Evolutionary conservation across 2,888 invertebrate species (phyloP).

Genomic region (Athripsodes cinereus): DNA sequence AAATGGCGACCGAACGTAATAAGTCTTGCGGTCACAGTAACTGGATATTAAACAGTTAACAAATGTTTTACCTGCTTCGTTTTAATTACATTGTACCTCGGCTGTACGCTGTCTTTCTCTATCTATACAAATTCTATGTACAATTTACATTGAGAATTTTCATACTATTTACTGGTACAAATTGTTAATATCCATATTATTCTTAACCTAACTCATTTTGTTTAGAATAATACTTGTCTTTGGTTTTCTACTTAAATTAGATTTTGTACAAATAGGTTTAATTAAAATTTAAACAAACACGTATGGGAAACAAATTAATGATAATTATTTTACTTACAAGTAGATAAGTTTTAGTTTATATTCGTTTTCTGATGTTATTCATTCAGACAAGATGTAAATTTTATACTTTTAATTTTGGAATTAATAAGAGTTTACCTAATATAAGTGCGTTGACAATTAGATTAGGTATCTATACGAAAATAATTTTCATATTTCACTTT

Average conservation of each 20-base stretch:
- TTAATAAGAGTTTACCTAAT: too few species aligned
- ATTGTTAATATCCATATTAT: background rate
- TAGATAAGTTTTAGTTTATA: too few species aligned
- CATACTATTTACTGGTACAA: background rate
- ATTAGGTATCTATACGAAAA: too few species aligned
- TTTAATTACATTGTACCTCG: background rate
- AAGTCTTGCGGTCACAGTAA: conserved; percentile 2
- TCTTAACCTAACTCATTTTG: background rate
- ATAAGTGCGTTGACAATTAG: too few species aligned
- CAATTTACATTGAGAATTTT: too few species aligned
- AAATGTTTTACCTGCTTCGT: conserved; percentile 1
- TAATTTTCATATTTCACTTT: too few species aligned
- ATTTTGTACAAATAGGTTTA: background rate
- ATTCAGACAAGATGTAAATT: too few species aligned
- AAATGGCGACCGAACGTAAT: background rate
- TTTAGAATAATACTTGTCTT: background rate
- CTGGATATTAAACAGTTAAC: conserved; percentile 2
- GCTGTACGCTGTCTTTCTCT: background rate
- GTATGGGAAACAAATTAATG: background rate
- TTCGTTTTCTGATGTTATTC: too few species aligned
- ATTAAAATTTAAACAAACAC: background rate
- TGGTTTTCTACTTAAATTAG: background rate
- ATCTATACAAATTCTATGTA: too few species aligned
- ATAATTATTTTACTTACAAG: too few species aligned
- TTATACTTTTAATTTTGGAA: too few species aligned